Base-by-base conservation (phyloP, 1,140 invertebrate genomes). In the Hycleus phaleratus region DNA sequence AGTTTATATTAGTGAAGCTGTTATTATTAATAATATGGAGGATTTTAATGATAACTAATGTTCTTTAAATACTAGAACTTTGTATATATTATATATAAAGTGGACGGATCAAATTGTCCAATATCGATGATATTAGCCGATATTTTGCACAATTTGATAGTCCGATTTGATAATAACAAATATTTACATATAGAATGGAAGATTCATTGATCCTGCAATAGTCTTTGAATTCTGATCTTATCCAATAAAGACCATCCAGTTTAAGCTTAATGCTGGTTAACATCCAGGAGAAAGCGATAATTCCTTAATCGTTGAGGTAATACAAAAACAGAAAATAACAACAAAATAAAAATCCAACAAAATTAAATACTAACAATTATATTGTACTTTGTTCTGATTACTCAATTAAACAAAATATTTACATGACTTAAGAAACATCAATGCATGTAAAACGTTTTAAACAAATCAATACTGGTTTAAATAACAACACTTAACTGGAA, bases 391-490 rank as follows among this genome's bases (percentile, higher is more conserved):
- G 18, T 18, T 18, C 1, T 1, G 18, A 18, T 18, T 18, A 18
- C 1, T 18, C 7, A 32, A 32, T 32, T 32, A 47, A 56, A 56
- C 12, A 48, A 56, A 46, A 56, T 56, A 58, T 58, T 49, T 58
- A 58, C 56, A 58, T 58, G 56, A 58, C 56, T 58, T 26, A 50
- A 55, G 32, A 43, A 42, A 45, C 5, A 45, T 38, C n/a, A 53
- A 53, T 24, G 51, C 7, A 32, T 32, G 7, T 4, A 32, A 32
- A 25, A 46, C 43, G 24, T 11, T 12, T 44, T n/a, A 9, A 46
- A 46, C 45, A 46, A 18, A 46, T 46, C 24, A 32, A 32, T 32
- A 32, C 32, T 32, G 32, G 32, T 32, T 5, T 3, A 32, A 32
- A 32, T 32, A 32, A 32, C 32, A 32, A 5, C 26, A 32, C 26